These are phyloP conservation scores for Thecocarcelia acutangulata DNA, from an alignment of 2,888 invertebrate genomes.

Conservation along the genomic window DNA sequence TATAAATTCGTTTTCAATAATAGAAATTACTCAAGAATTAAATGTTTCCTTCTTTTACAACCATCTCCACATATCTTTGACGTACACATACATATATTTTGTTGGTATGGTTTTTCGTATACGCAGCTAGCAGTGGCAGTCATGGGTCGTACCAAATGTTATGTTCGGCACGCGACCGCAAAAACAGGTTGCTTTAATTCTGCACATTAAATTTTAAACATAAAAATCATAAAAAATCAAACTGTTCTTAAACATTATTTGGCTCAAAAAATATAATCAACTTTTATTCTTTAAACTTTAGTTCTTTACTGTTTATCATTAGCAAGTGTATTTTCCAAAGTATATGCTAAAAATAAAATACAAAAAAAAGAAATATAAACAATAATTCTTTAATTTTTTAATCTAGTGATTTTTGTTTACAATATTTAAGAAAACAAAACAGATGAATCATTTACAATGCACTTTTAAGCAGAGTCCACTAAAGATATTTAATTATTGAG, in stretches of 20 bases:
- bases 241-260: no score
- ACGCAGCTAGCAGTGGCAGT: conserved; percentile 3
- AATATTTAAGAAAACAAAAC: neutral
- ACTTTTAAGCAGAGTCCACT: no score
- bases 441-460: conserved; percentile 22
- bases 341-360: neutral
- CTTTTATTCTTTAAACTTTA: no score
- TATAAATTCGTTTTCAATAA: no score
- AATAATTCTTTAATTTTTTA: conserved; percentile 24
- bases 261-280: no score
- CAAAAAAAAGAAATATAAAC: neutral
- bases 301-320: no score
- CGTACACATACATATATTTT: neutral
- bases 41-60: neutral
- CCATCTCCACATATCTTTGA: neutral
- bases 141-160: neutral
- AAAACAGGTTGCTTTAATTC: conserved; percentile 29
- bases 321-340: neutral
- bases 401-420: conserved; percentile 14
- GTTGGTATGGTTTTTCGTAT: neutral
- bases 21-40: neutral
- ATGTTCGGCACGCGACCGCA: conserved; percentile 31
- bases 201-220: no score
- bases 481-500: conserved; percentile 6
- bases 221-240: no score